Percentiles rank a stretch among this genome's conserved stretches.
phyloP scores from a whole-genome alignment of 2,888 invertebrate species.

The Acronicta alni region DNA sequence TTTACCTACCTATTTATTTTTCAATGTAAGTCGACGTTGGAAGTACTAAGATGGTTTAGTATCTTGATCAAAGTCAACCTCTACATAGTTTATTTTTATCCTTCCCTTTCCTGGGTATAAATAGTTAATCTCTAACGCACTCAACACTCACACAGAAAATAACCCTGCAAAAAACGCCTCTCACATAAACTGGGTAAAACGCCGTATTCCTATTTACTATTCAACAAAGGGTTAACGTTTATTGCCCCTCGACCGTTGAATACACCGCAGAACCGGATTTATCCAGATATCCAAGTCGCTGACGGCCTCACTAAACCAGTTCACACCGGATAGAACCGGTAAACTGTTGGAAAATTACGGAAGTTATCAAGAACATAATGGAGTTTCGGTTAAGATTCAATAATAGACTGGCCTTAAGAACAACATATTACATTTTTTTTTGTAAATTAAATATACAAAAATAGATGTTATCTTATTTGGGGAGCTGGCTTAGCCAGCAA shows the following conservation, averaged over 20 bases:
- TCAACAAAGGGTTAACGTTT: constrained; percentile 61
- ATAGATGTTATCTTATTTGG: too few relatives aligned
- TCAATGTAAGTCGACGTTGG: neutral
- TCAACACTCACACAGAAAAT: constrained; percentile 40
- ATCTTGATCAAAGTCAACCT: constrained; percentile 1
- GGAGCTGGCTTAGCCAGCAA: too few relatives aligned
- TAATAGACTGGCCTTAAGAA: too few relatives aligned
- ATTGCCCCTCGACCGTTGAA: constrained; percentile 52
- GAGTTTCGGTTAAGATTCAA: constrained; percentile 1
- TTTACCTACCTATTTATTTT: too few relatives aligned
- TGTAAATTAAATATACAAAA: too few relatives aligned
- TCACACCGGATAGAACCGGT: constrained; percentile 41
- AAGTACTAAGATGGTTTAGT: neutral
- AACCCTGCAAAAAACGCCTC: constrained; percentile 37
- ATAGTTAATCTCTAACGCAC: constrained; percentile 45
- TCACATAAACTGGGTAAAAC: constrained; percentile 44
- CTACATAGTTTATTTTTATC: constrained; percentile 13
- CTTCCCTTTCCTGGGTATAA: constrained; percentile 16
- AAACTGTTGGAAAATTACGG: constrained; percentile 52
- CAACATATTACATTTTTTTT: too few relatives aligned
- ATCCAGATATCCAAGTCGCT: constrained; percentile 51
- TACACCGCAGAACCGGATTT: constrained; percentile 57
- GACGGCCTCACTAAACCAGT: constrained; percentile 44
- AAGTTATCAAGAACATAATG: constrained; percentile 44
- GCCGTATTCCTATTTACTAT: constrained; percentile 55